Base-by-base conservation (phyloP, 2,797 vertebrate species). In the Amazona ochrocephala region DNA sequence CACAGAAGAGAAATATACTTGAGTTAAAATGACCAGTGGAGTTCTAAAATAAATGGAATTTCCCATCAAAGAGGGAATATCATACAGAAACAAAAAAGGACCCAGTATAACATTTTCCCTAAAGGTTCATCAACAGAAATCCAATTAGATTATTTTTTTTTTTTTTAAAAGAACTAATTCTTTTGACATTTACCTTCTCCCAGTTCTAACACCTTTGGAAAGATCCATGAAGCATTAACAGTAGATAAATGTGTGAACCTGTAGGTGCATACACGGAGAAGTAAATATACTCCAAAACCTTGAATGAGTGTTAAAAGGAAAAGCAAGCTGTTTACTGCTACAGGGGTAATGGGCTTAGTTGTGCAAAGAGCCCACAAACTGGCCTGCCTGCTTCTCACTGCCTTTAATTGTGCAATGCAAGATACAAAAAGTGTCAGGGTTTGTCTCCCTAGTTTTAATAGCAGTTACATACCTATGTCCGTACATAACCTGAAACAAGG, bases 1-100 rank as follows among this genome's bases (percentile, higher is more conserved):
- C 80, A 95, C n/a, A 78, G 51, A 86, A 87, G 5, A 96, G 53
- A 94, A 93, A 76, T 86, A 37, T 17, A 79, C 82, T n/a, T 51
- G 56, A 90, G 39, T 64, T 93, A 75, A 82, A 87, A 50, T 48
- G 90, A 86, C 7, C 15, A 67, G 17, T 27, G 21, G 26, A 86
- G 45, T 51, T 90, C 74, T 89, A 89, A 90, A 90, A 64, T 77
- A 92, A 88, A 87, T 54, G 29, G 44, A 95, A 90, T 54, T 71
- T 83, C 82, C 48, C 44, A 32, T 48, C 68, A 66, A 87, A 87
- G 30, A 71, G 17, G 68, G 78, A 89, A 90, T 22, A 78, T 60
- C 61, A 72, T 24, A 42, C 4, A 72, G 22, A 85, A 51, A 70
- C 66, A 90, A 87, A 93, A 82, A 64, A 56, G 39, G 22, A 53